phyloP scores from a whole-genome alignment of 2,113 vertebrate species.

The Heliornis fulica region DNA sequence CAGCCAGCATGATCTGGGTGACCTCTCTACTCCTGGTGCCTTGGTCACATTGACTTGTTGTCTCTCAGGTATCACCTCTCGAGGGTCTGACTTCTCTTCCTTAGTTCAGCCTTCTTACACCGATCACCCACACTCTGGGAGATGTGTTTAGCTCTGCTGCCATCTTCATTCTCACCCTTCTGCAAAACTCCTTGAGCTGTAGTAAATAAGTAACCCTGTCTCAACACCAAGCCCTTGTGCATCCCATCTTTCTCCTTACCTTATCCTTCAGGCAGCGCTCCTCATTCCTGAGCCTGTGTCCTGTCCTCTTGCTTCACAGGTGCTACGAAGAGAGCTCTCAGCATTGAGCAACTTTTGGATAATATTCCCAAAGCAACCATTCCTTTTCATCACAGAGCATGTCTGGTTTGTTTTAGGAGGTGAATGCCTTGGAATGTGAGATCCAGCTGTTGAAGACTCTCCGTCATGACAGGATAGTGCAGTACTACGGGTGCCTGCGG shows the following conservation, averaged over 20 bases:
- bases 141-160: not conserved
- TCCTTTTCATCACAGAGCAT: not conserved
- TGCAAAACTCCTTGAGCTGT: not conserved
- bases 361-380: not conserved
- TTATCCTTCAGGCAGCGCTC: not conserved
- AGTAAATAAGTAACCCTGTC: not conserved
- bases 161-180: not conserved
- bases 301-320: accelerated
- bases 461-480: conserved; percentile 87
- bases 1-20: not conserved
- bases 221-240: not conserved
- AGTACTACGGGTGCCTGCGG: conserved; percentile 88
- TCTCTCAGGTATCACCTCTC: not conserved
- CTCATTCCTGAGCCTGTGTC: not conserved
- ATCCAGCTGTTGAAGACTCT: conserved; percentile 92
- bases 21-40: not conserved
- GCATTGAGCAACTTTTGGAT: not conserved
- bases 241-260: not conserved
- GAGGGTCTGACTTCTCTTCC: not conserved
- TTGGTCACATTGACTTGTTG: not conserved
- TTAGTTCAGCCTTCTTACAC: not conserved
- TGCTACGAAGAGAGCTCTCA: not conserved
- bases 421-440: conserved; percentile 92
- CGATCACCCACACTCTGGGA: not conserved
- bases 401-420: conserved; percentile 75